These are phyloP conservation scores for Tachystola acroxantha DNA, from an alignment of 2,888 invertebrate species.

Conservation along the genomic window DNA sequence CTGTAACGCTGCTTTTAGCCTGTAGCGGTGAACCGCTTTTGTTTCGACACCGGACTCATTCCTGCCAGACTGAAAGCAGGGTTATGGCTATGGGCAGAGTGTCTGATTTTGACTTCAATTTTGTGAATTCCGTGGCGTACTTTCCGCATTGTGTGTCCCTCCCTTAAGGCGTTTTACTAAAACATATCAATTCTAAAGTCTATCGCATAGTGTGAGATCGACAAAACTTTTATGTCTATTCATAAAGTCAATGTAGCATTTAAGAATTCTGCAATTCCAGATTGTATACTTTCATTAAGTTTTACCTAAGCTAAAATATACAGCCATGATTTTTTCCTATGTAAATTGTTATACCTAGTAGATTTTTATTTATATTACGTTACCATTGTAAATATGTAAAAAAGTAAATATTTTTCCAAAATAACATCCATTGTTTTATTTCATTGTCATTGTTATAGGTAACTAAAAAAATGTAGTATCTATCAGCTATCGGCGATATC, in stretches of 20 bases:
- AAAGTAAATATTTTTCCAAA: slow-evolving; percentile 69
- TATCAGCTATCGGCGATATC: too few relatives aligned
- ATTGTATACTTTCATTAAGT: neutral
- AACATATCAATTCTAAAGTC: neutral
- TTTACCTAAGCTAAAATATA: slow-evolving; percentile 1
- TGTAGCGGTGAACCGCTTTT: too few relatives aligned
- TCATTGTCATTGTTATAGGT: neutral
- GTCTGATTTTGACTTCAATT: too few relatives aligned
- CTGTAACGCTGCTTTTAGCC: too few relatives aligned
- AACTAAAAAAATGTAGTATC: too few relatives aligned
- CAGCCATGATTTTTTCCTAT: slow-evolving; percentile 21
- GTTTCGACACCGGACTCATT: too few relatives aligned
- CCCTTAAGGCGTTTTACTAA: too few relatives aligned
- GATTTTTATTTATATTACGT: slow-evolving; percentile 11
- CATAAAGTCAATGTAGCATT: neutral
- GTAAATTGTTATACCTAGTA: slow-evolving; percentile 17
- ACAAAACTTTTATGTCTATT: neutral
- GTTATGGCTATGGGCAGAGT: too few relatives aligned
- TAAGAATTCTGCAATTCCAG: neutral
- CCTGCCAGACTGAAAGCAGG: too few relatives aligned
- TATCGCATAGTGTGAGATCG: neutral
- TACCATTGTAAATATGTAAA: slow-evolving; percentile 59
- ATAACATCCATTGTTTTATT: slow-evolving; percentile 23
- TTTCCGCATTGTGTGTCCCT: too few relatives aligned
- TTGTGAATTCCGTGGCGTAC: too few relatives aligned